Evolutionary conservation across 2,113 vertebrate species (phyloP).

Genomic region (Erythrolamprus reginae): DNA sequence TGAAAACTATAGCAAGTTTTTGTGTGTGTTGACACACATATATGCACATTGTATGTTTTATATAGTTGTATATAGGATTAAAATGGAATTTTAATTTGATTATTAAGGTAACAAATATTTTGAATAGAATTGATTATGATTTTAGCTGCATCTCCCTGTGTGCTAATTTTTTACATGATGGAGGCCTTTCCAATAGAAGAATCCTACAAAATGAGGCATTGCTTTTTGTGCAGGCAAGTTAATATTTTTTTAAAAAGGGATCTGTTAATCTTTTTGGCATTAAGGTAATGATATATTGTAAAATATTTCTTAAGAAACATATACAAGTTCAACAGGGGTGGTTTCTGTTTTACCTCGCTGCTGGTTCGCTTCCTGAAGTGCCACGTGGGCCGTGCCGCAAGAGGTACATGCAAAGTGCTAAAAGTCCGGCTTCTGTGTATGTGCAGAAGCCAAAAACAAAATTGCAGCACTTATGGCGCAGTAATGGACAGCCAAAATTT

Average conservation of each 20-base stretch:
- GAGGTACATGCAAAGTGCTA: no score
- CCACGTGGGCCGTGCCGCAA: no score
- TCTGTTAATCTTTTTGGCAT: background rate
- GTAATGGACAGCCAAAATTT: no score
- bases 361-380: no score
- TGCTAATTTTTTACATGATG: background rate
- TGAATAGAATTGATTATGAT: background rate
- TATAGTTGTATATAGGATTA: background rate
- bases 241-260: background rate
- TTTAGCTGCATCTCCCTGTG: background rate
- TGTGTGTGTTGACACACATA: background rate
- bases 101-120: background rate
- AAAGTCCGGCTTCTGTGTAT: no score
- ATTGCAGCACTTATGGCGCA: no score
- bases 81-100: background rate
- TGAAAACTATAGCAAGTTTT: background rate
- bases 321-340: background rate
- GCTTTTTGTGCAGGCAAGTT: background rate
- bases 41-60: background rate
- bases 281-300: background rate
- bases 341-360: no score
- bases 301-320: background rate
- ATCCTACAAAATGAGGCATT: background rate
- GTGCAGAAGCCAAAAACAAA: no score
- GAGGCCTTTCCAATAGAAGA: background rate